Conservation (phyloP, 2,113 vertebrate species). For the Clinocottus analis region DNA sequence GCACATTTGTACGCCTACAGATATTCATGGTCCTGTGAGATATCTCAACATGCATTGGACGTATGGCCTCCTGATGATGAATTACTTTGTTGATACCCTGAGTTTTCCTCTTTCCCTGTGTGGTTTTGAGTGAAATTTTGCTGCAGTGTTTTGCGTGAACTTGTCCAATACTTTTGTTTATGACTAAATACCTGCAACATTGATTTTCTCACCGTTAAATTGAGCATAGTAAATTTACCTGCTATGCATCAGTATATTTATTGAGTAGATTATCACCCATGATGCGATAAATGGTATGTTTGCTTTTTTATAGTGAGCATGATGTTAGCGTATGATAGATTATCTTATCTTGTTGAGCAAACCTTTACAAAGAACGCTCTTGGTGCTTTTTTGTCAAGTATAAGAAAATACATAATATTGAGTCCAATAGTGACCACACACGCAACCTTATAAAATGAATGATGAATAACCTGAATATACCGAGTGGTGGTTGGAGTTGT, state of each 20-base stretch:
- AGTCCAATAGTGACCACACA: not conserved
- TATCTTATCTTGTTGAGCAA: not conserved
- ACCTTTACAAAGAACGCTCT: not conserved
- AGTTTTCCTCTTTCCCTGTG: conserved; percentile 9
- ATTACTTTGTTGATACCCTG: not conserved
- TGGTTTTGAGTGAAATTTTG: not conserved
- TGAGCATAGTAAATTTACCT: not conserved
- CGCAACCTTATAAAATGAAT: not conserved
- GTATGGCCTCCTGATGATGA: not conserved
- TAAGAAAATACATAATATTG: not conserved
- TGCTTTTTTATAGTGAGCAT: not conserved
- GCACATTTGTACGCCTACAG: not conserved
- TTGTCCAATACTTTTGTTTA: not conserved
- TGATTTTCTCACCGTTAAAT: not conserved
- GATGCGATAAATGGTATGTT: too few relatives aligned
- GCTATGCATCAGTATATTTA: too few relatives aligned
- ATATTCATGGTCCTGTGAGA: not conserved
- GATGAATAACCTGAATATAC: conserved; percentile 37
- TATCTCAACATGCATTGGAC: not conserved
- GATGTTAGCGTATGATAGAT: not conserved
- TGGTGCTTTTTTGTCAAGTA: conserved; percentile 3
- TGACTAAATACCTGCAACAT: not conserved
- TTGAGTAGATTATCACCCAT: too few relatives aligned
- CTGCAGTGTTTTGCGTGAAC: not conserved
- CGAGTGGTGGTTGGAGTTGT: conserved; percentile 22